These are phyloP conservation scores for Metopolophium dirhodum DNA, from an alignment of 1,140 invertebrate species.

Conservation along the genomic window DNA sequence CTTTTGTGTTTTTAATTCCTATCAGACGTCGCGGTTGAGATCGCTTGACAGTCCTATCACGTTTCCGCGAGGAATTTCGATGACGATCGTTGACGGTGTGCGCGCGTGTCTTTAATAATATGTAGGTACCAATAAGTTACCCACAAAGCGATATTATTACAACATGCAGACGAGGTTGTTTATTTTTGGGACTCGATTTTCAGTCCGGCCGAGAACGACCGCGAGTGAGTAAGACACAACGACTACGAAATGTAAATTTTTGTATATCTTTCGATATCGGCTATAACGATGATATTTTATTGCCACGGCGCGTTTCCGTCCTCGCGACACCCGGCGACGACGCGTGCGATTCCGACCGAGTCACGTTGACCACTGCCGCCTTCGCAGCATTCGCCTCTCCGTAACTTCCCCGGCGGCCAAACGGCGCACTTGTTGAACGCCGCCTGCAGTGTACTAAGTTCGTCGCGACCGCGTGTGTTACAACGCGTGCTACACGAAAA, in stretches of 20 bases:
- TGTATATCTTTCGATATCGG: background rate
- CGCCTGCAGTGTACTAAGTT: background rate
- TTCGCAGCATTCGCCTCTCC: background rate
- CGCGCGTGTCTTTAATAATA: too few relatives aligned
- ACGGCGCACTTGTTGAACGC: slow-evolving; percentile 38
- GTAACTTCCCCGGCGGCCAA: background rate
- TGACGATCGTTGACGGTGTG: background rate
- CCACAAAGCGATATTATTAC: background rate
- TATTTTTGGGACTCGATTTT: background rate
- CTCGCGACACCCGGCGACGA: background rate
- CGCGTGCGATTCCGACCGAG: slow-evolving; percentile 16
- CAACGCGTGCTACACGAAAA: background rate
- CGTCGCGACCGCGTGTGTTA: background rate
- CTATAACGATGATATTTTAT: background rate
- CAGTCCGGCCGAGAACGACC: background rate
- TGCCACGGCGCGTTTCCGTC: background rate
- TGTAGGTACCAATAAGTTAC: background rate
- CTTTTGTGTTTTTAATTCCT: background rate
- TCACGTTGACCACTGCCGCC: slow-evolving; percentile 44
- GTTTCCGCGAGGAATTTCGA: background rate
- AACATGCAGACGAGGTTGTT: background rate
- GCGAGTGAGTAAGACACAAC: background rate
- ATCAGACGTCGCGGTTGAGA: background rate
- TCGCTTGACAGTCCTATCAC: background rate
- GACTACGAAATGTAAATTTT: background rate